Evolutionary conservation across 2,113 vertebrate genomes (phyloP), one percentile per base, ranked within the genome.

Genomic region (Podarcis muralis): DNA sequence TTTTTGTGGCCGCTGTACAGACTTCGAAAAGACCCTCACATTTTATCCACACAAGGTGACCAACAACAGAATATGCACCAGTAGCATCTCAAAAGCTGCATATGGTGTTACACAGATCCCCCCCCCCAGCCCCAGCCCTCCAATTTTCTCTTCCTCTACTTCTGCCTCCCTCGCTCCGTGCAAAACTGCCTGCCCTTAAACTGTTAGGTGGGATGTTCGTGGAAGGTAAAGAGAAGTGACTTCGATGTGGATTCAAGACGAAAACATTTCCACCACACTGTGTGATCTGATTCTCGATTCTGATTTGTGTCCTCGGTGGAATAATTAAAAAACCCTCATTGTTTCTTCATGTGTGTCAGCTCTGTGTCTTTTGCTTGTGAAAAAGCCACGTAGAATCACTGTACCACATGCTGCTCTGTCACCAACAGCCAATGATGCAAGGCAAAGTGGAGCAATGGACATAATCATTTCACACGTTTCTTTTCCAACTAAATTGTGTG

Each of bases 1-100:
- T 43, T 15, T 87, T 87, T 78, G 1, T 65, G 48, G 65, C 84
- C 83, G 66, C 68, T 66, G 59, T 90, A 81, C 59, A 78, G 35
- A 75, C 66, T 3, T 78, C 27, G 5, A 18, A 78, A 69, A 68
- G 62, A 69, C 30, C 16, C 30, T 13, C 69, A 48, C 12, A 72
- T 48, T 93, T 86, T 83, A 81, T 89, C 79, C 75, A 75, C 1
- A 66, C 2, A 37, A 32, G 16, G 12, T 18, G 57, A 77, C 62
- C 30, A 35, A n/a, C 9, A 2, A 15, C 80, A 81, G 69, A 15
- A 3, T 32, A 84, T 85, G 27, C 0, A 1, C 68, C 25, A 11
- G 68, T 72, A 53, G 59, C 65, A 69, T 40, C 65, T 87, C 76
- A 53, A 16, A 57, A 43, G 9, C 23, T 75, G 20, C 57, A 27